Percentiles rank a stretch among this genome's conserved stretches.
Evolutionary conservation across 2,797 vertebrate species (phyloP).

Genomic region (Sebastes variabilis): DNA sequence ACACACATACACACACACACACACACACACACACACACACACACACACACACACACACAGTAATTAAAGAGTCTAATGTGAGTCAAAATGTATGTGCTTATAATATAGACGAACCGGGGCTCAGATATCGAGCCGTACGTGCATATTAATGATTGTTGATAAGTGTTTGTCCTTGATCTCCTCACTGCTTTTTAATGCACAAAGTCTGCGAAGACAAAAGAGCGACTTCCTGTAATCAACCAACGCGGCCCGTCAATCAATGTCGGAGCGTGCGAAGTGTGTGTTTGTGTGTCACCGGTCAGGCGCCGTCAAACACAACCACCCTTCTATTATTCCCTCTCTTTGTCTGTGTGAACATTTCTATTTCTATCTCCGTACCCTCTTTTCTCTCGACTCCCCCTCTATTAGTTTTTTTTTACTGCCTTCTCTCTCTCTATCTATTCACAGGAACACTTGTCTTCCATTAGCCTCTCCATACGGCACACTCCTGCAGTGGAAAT

Average conservation of each 20-base stretch:
- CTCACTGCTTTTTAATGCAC: neutral
- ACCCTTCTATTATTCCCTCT: neutral
- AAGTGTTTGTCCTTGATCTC: neutral
- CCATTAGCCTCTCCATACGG: constrained; percentile 26
- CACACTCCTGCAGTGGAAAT: constrained; percentile 2
- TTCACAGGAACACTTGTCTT: constrained; percentile 28
- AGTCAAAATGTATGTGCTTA: neutral
- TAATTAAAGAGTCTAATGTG: constrained; percentile 8
- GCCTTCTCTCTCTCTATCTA: neutral
- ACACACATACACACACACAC: neutral
- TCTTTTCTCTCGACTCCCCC: neutral
- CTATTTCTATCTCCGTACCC: neutral
- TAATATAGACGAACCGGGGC: neutral
- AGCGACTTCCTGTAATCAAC: neutral
- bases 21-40: neutral
- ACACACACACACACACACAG: neutral
- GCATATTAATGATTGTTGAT: neutral
- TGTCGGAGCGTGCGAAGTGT: neutral
- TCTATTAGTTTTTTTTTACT: neutral
- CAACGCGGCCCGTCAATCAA: neutral
- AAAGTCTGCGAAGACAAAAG: neutral
- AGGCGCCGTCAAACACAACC: neutral
- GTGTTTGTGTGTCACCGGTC: neutral
- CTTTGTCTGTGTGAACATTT: neutral
- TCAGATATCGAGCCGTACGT: neutral